Evolutionary conservation across 2,888 invertebrate genomes (phyloP).

Genomic region (Timema podura): DNA sequence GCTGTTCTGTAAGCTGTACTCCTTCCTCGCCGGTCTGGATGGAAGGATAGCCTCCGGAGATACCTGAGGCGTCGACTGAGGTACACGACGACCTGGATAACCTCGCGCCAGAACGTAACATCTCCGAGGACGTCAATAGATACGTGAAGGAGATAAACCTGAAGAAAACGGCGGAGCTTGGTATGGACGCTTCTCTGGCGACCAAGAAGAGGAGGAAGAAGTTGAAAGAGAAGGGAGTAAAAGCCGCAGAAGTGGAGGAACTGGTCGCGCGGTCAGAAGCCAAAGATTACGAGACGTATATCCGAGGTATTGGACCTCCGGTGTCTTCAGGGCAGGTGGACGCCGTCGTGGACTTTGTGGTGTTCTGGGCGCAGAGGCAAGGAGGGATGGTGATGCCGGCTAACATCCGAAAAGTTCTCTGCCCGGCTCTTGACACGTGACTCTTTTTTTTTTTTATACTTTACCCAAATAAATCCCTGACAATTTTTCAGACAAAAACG

Average conservation of each 20-base stretch:
- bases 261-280: background rate
- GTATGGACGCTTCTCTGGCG: background rate
- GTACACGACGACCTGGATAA: too few relatives aligned
- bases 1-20: conserved; percentile 52
- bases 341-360: conserved; percentile 51
- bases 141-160: background rate
- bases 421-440: conserved; percentile 53
- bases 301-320: conserved; percentile 56
- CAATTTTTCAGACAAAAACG: too few relatives aligned
- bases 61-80: too few relatives aligned
- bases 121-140: background rate
- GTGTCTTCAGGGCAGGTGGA: conserved; percentile 51
- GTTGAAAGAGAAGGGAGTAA: conserved; percentile 22
- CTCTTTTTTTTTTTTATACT: too few relatives aligned
- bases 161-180: background rate
- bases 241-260: conserved; percentile 29
- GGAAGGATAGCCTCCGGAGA: conserved; percentile 27
- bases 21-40: conserved; percentile 54
- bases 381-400: conserved; percentile 66
- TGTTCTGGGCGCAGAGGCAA: conserved; percentile 53
- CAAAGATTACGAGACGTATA: conserved; percentile 22
- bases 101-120: conserved; percentile 15
- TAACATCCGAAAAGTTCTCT: conserved; percentile 63
- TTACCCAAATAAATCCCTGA: too few relatives aligned
- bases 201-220: conserved; percentile 15